Evolutionary conservation across 2,888 invertebrate genomes (phyloP).

Genomic region (Orthosia gracilis): DNA sequence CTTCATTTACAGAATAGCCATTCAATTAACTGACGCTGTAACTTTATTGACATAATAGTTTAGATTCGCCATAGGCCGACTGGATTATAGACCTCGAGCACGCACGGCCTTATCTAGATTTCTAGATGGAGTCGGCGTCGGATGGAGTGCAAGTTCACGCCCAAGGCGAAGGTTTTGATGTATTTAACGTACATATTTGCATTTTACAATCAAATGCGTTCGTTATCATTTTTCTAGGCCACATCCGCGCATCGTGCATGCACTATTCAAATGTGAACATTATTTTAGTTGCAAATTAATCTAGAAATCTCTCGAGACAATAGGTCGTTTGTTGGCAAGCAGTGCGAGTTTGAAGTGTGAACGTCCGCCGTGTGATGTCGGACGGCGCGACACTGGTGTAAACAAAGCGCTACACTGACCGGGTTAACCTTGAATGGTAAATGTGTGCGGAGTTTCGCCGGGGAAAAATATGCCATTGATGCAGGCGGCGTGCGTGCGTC

Average conservation of each 20-base stretch:
- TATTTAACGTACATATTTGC: conserved; percentile 61
- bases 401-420: conserved; percentile 89
- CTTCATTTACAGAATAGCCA: conserved; percentile 72
- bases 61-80: conserved; percentile 71
- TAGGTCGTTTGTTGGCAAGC: conserved; percentile 67
- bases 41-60: conserved; percentile 80
- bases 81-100: conserved; percentile 77
- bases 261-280: conserved; percentile 38
- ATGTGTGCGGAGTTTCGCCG: conserved; percentile 88
- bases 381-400: conserved; percentile 80
- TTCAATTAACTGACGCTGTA: conserved; percentile 79
- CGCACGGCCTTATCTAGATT: conserved; percentile 80
- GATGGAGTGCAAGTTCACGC: conserved; percentile 76
- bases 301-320: conserved; percentile 61
- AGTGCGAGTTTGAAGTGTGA: conserved; percentile 66
- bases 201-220: conserved; percentile 45
- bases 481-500: conserved; percentile 88
- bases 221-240: conserved; percentile 59
- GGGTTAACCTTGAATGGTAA: conserved; percentile 90
- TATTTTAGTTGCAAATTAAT: conserved; percentile 61
- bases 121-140: conserved; percentile 70
- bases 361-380: conserved; percentile 72
- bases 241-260: conserved; percentile 42
- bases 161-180: conserved; percentile 71
- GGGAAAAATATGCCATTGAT: conserved; percentile 90